These are phyloP conservation scores for Carpatolechia fugitivella DNA, from an alignment of 2,888 invertebrate species.

Conservation along the genomic window DNA sequence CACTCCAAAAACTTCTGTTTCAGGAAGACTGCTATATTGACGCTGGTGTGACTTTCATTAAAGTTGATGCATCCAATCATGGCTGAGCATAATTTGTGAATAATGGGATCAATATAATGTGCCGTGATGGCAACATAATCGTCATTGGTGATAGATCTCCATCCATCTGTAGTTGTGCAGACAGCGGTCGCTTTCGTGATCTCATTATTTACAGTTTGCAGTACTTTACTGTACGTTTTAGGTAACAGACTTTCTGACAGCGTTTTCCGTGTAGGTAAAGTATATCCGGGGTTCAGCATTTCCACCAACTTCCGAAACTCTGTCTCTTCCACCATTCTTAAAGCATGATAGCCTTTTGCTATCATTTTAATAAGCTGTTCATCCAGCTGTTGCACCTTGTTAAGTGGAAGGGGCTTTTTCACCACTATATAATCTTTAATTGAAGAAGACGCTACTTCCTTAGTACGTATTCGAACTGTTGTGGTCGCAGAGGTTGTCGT, in stretches of 20 bases:
- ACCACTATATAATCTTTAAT: neutral
- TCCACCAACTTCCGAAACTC: slow-evolving; percentile 24
- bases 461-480: neutral
- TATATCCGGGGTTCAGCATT: slow-evolving; percentile 24
- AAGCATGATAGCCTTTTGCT: neutral
- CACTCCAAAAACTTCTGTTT: neutral
- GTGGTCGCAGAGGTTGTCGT: neutral
- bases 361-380: neutral
- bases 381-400: neutral
- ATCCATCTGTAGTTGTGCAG: slow-evolving; percentile 27
- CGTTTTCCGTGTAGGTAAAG: slow-evolving; percentile 26
- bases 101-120: slow-evolving; percentile 10
- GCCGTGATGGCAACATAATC: slow-evolving; percentile 25
- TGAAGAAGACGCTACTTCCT: neutral
- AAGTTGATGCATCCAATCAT: slow-evolving; percentile 11
- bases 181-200: slow-evolving; percentile 22
- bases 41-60: slow-evolving; percentile 17
- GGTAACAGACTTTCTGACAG: slow-evolving; percentile 27
- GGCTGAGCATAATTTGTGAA: slow-evolving; percentile 8
- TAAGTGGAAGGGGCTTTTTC: neutral
- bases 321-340: neutral
- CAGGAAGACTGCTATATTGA: slow-evolving; percentile 15
- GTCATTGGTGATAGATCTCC: slow-evolving; percentile 22
- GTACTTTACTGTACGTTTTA: slow-evolving; percentile 18
- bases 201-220: slow-evolving; percentile 12